Evolutionary conservation across 2,113 vertebrate genomes (phyloP).

Genomic region (Tragelaphus strepsiceros): DNA sequence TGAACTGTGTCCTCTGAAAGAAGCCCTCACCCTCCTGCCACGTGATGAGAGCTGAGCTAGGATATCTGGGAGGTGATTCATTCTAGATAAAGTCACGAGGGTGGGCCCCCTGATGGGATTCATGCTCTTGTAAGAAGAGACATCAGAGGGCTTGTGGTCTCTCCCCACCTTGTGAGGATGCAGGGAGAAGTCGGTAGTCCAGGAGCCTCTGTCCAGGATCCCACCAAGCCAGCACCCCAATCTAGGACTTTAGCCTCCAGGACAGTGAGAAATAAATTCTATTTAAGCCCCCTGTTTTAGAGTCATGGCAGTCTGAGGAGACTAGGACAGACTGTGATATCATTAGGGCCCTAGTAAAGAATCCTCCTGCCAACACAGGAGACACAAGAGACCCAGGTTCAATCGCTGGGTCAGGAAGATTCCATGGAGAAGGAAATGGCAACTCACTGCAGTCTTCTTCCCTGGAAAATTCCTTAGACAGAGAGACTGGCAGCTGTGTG

Average conservation of each 20-base stretch:
- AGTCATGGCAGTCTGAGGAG: too few relatives aligned
- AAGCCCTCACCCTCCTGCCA: neutral
- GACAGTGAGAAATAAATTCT: neutral
- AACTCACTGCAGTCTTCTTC: neutral
- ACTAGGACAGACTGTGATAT: too few relatives aligned
- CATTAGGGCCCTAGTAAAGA: neutral
- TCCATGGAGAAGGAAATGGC: neutral
- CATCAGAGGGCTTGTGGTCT: too few relatives aligned
- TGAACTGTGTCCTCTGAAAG: neutral
- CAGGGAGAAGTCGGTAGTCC: fast-evolving
- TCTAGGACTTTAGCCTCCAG: neutral
- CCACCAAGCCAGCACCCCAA: neutral
- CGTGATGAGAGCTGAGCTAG: neutral
- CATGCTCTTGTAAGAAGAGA: neutral
- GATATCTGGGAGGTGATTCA: neutral
- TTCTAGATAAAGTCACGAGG: neutral
- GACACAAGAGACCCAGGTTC: neutral
- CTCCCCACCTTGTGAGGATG: neutral
- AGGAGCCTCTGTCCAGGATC: neutral
- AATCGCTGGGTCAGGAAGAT: neutral
- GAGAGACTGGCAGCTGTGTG: neutral
- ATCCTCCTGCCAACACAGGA: neutral
- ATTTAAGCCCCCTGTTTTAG: too few relatives aligned
- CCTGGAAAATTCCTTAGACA: neutral
- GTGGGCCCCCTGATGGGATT: neutral